phyloP scores from a whole-genome alignment of 2,888 invertebrate species.

The Blomia tropicalis region DNA sequence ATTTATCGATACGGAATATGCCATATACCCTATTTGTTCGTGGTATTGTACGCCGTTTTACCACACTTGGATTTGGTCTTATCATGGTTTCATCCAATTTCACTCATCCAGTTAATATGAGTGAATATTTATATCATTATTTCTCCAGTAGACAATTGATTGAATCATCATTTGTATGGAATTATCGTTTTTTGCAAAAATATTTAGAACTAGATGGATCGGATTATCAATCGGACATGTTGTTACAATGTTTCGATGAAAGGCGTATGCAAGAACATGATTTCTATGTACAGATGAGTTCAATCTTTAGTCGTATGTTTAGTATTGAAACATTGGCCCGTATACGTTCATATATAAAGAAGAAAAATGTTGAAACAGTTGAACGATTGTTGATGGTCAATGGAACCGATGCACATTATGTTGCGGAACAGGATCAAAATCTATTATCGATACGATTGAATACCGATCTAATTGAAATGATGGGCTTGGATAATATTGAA shows the following conservation, averaged over 20 bases:
- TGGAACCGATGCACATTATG: background rate
- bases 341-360: background rate
- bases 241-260: background rate
- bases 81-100: background rate
- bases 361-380: constrained; percentile 7
- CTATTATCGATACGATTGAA: background rate
- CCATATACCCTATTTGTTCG: constrained; percentile 5
- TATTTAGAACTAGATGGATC: background rate
- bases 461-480: background rate
- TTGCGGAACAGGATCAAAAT: background rate
- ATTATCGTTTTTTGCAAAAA: background rate
- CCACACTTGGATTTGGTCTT: background rate
- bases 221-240: constrained; percentile 2
- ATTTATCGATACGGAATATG: constrained; percentile 6
- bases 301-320: background rate
- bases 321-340: background rate
- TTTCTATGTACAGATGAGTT: background rate
- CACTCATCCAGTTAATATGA: background rate
- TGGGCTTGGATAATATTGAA: background rate
- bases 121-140: constrained; percentile 4
- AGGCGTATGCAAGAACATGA: background rate
- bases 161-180: constrained; percentile 9
- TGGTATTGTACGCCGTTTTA: background rate
- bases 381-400: constrained; percentile 2
- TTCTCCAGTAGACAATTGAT: background rate